Evolutionary conservation across 2,888 invertebrate species (phyloP).

Genomic region (Tenthredo mesomela): DNA sequence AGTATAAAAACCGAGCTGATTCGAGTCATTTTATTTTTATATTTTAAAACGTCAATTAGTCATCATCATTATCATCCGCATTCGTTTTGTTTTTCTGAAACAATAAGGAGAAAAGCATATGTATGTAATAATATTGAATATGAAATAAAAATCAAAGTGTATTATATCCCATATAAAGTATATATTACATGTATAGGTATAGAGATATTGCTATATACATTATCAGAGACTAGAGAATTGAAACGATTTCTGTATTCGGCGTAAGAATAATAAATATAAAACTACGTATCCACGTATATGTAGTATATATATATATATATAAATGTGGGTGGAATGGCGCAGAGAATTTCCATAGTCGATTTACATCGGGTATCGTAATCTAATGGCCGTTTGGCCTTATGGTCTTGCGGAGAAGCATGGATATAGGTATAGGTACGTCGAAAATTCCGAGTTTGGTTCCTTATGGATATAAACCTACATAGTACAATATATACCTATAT

Average conservation of each 20-base stretch:
- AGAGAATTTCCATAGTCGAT: conserved; percentile 18
- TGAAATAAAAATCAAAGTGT: neutral
- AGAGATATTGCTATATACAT: neutral
- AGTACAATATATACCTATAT: neutral
- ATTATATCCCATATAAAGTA: neutral
- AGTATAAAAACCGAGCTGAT: conserved; percentile 75
- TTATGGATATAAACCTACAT: neutral
- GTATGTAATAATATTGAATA: neutral
- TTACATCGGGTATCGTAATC: conserved; percentile 44
- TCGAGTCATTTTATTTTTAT: conserved; percentile 72
- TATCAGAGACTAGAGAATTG: neutral
- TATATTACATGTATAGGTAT: too few relatives aligned
- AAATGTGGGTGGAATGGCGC: neutral
- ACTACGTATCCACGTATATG: neutral
- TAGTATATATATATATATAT: too few relatives aligned
- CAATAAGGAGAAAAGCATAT: neutral
- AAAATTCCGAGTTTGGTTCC: neutral
- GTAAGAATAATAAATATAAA: conserved; percentile 3
- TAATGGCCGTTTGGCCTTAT: conserved; percentile 36
- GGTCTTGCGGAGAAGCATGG: neutral
- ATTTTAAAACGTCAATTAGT: neutral
- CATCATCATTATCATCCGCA: neutral
- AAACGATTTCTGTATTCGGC: neutral
- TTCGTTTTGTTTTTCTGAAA: neutral
- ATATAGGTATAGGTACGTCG: too few relatives aligned